A percentile compares a stretch with the other conserved stretches of the same genome.
These are phyloP conservation scores for Periophthalmus modestus DNA, from an alignment of 2,113 vertebrate genomes.

Conservation along the genomic window DNA sequence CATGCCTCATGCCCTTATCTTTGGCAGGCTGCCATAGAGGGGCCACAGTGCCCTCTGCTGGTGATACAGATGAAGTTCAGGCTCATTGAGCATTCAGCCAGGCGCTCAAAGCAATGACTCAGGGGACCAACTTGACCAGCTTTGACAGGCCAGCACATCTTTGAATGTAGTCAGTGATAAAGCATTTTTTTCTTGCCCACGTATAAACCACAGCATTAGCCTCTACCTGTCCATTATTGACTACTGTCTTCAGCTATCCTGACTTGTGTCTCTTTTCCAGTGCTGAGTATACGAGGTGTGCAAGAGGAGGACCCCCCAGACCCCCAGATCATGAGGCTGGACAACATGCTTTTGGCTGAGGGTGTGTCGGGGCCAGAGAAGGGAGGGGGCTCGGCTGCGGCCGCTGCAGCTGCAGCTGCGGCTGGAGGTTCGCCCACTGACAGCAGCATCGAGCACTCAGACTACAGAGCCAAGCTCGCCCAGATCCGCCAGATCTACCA, in stretches of 20 bases:
- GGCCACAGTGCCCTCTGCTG: conserved; percentile 77
- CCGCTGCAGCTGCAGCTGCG: conserved; percentile 82
- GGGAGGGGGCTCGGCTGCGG: conserved; percentile 82
- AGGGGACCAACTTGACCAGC: conserved; percentile 51
- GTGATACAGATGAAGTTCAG: conserved; percentile 29
- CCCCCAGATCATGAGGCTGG: conserved; percentile 87
- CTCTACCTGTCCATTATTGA: neutral
- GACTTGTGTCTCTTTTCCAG: conserved; percentile 53
- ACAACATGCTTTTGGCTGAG: conserved; percentile 90
- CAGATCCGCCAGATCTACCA: conserved; percentile 91
- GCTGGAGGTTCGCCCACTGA: conserved; percentile 87
- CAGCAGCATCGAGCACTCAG: conserved; percentile 89
- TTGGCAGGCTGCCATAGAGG: conserved; percentile 63
- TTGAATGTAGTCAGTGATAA: conserved; percentile 50
- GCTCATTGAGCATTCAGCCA: conserved; percentile 47
- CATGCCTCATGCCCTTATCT: conserved; percentile 74
- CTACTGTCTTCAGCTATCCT: neutral
- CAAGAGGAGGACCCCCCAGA: conserved; percentile 87
- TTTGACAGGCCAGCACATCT: conserved; percentile 52
- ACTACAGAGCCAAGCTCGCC: conserved; percentile 91
- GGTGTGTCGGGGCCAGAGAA: conserved; percentile 88
- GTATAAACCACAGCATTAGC: conserved; percentile 7
- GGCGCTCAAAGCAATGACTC: conserved; percentile 37
- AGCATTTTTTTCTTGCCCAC: conserved; percentile 28
- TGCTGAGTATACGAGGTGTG: conserved; percentile 84